phyloP scores from a whole-genome alignment of 2,113 vertebrate species.

The Zootoca vivipara region DNA sequence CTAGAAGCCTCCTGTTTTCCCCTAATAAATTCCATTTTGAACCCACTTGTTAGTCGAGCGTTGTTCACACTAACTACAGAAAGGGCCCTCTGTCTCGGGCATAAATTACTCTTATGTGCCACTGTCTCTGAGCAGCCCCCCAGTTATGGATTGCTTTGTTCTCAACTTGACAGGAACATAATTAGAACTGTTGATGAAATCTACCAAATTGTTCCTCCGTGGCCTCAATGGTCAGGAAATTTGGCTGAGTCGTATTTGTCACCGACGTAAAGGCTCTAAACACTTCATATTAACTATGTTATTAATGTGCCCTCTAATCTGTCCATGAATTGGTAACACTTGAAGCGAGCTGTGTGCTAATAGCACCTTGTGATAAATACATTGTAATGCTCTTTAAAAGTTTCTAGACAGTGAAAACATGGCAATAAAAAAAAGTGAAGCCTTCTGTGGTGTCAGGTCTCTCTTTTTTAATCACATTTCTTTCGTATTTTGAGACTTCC shows the following conservation, averaged over 20 bases:
- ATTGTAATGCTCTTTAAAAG: conserved; percentile 56
- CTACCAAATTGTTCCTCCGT: conserved; percentile 90
- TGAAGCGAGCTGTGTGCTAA: conserved; percentile 67
- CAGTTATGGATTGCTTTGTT: conserved; percentile 91
- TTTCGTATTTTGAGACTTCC: conserved; percentile 38
- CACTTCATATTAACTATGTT: conserved; percentile 85
- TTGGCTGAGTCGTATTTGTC: conserved; percentile 88
- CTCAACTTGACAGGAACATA: conserved; percentile 93
- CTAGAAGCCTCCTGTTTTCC: conserved; percentile 56
- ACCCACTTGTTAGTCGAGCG: conserved; percentile 83
- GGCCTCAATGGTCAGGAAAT: conserved; percentile 88
- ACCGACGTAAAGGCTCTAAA: conserved; percentile 79
- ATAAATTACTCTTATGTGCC: conserved; percentile 84
- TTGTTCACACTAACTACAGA: conserved; percentile 81
- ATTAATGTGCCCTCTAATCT: conserved; percentile 87
- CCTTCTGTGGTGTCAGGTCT: conserved; percentile 24
- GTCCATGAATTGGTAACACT: conserved; percentile 74
- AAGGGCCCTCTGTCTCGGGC: conserved; percentile 76
- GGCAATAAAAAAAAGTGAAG: conserved; percentile 32
- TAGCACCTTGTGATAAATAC: conserved; percentile 70
- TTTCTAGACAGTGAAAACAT: conserved; percentile 51
- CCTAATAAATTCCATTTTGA: conserved; percentile 76
- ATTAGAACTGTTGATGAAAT: conserved; percentile 96
- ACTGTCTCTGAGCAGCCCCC: conserved; percentile 78
- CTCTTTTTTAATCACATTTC: conserved; percentile 11